phyloP scores from a whole-genome alignment of 2,113 vertebrate genomes.

The Silurus asotus region DNA sequence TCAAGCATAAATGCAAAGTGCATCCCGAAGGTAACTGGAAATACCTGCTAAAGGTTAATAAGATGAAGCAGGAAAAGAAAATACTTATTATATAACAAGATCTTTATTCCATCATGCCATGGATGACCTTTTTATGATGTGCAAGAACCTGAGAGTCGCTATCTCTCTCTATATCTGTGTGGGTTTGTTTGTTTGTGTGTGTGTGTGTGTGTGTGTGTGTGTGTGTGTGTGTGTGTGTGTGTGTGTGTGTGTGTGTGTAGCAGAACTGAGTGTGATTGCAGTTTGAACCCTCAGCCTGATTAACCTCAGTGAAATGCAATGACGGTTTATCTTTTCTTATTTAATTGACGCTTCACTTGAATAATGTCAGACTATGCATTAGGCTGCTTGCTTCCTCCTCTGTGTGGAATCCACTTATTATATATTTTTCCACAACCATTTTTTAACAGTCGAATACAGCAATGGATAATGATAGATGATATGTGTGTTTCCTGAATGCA shows the following conservation, averaged over 20 bases:
- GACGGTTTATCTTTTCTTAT: conserved; percentile 35
- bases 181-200: conserved; percentile 12
- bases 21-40: conserved; percentile 25
- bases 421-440: not conserved
- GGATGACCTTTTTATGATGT: conserved; percentile 60
- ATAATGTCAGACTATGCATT: conserved; percentile 48
- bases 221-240: conserved; percentile 19
- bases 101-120: conserved; percentile 47
- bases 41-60: conserved; percentile 54
- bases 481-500: not conserved
- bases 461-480: conserved; percentile 15
- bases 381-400: not conserved
- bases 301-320: conserved; percentile 22
- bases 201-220: not conserved
- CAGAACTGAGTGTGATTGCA: not conserved
- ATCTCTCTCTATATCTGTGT: not conserved
- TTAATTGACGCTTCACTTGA: conserved; percentile 25
- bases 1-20: not conserved
- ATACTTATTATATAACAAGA: conserved; percentile 50
- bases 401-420: not conserved
- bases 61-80: conserved; percentile 32
- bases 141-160: conserved; percentile 19
- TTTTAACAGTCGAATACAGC: not conserved
- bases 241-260: conserved; percentile 1
- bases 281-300: conserved; percentile 9